These are phyloP conservation scores for Mellilla xanthometata DNA, from an alignment of 2,888 invertebrate genomes.

Conservation along the genomic window DNA sequence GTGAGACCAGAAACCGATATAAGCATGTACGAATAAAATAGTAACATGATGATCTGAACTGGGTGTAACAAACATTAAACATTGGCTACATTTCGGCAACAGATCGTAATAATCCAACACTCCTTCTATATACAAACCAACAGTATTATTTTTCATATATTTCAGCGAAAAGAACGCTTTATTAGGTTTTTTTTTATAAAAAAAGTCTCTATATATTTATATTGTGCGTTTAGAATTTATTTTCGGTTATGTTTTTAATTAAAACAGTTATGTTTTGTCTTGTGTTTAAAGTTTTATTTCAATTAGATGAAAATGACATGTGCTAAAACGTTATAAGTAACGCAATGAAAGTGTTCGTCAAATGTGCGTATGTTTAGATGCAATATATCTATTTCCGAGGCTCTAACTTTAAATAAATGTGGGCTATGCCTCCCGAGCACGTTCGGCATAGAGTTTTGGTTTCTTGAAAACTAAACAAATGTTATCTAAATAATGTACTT, in stretches of 20 bases:
- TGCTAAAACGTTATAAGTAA: constrained; percentile 82
- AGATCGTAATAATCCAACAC: constrained; percentile 73
- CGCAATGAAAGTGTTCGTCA: constrained; percentile 77
- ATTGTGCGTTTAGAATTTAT: constrained; percentile 59
- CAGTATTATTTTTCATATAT: constrained; percentile 48
- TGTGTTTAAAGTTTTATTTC: constrained; percentile 66
- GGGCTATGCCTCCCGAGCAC: constrained; percentile 69
- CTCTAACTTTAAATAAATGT: constrained; percentile 59
- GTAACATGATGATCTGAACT: constrained; percentile 75
- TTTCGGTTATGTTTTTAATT: too few relatives aligned
- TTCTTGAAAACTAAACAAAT: not conserved
- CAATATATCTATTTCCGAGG: constrained; percentile 62
- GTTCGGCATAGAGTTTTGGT: constrained; percentile 61
- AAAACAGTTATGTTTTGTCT: constrained; percentile 30
- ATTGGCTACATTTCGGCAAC: constrained; percentile 82
- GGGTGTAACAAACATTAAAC: constrained; percentile 66
- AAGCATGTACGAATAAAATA: too few relatives aligned
- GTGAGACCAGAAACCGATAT: constrained; percentile 27
- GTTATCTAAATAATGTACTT: too few relatives aligned
- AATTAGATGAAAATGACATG: constrained; percentile 68
- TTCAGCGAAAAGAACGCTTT: constrained; percentile 40
- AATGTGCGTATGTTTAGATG: constrained; percentile 74
- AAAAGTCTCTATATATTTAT: constrained; percentile 40
- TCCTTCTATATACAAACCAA: constrained; percentile 47
- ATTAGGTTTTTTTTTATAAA: too few relatives aligned